Percentiles rank a stretch among this genome's conserved stretches.
Conservation (phyloP, 2,797 vertebrate genomes). For the Botia kubotai region DNA sequence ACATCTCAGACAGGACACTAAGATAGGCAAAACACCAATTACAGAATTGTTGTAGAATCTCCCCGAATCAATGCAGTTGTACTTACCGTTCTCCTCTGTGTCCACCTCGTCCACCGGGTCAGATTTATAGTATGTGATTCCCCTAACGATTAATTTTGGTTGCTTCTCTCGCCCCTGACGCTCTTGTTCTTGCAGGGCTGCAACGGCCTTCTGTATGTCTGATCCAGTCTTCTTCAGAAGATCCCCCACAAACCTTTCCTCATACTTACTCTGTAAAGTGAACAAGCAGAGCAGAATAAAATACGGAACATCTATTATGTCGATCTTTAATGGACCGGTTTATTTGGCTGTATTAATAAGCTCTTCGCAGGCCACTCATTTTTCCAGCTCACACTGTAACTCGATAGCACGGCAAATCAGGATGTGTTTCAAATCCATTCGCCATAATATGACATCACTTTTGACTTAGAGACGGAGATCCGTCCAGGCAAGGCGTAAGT, state of each 20-base stretch:
- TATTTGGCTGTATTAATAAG: constrained; percentile 13
- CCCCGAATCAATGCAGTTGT: background rate
- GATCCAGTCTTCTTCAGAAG: constrained; percentile 68
- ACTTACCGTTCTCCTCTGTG: constrained; percentile 91
- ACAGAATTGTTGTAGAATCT: background rate
- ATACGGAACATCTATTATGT: constrained; percentile 27
- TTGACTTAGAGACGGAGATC: constrained; percentile 1
- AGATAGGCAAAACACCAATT: background rate
- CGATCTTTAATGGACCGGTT: constrained; percentile 1
- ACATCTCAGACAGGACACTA: background rate
- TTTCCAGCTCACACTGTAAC: background rate
- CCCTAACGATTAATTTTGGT: constrained; percentile 83
- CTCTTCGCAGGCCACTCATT: background rate
- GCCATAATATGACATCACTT: constrained; percentile 27
- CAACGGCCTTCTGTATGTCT: constrained; percentile 60
- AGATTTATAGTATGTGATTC: constrained; percentile 96
- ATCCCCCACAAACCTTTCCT: constrained; percentile 81
- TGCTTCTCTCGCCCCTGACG: constrained; percentile 57
- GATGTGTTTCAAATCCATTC: constrained; percentile 5
- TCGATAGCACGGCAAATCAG: constrained; percentile 41
- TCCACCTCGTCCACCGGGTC: constrained; percentile 87
- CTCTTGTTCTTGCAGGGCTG: constrained; percentile 48
- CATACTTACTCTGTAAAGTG: constrained; percentile 79
- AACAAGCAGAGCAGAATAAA: background rate
- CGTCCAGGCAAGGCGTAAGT: background rate